Evolutionary conservation across 2,888 invertebrate species (phyloP), one percentile per base, ranked within the genome.

Genomic region (Lithodes maja): DNA sequence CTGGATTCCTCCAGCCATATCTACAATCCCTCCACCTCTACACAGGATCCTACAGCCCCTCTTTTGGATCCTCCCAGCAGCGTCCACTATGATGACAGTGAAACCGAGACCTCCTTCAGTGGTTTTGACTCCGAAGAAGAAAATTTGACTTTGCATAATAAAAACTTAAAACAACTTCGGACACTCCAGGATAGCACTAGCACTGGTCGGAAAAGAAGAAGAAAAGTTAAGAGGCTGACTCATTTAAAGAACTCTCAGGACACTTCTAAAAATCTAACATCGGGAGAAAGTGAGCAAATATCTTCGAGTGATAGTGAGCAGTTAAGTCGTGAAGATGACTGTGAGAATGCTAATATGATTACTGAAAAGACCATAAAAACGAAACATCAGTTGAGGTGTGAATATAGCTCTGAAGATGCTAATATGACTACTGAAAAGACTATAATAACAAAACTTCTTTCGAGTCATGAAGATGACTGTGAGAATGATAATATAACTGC

Each of bases 121-220:
- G 79, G 79, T 3, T 79, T 79, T 79, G 79, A 79, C n/a, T 79
- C 79, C 15, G 79, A 79, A 33, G 17, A 55, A 61, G 61, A 61
- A 61, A 61, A 5, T 7, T 7, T 5, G 5, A 61, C 7, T 12
- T 0, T 61, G 7, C 5, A 12, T 61, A 61, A 61, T 61, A 12
- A 61, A 61, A 61, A 61, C 61, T 7, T 61, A 61, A 61, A 61
- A 61, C 5, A 5, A 61, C 61, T 7, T 61, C 33, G 33, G 61
- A 61, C 5, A 61, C 5, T 61, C 61, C 61, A 61, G 61, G 12
- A 33, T 7, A 61, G 61, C 5, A 61, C 7, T 61, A 61, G 61
- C 61, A 7, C 7, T 12, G 5, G 61, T 61, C 5, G 12, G 12
- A 12, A 7, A 61, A 61, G 12, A 61, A 12, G 5, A 61, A 61